These are phyloP conservation scores for Trachops cirrhosus DNA, from an alignment of 2,797 vertebrate species.

Conservation along the genomic window DNA sequence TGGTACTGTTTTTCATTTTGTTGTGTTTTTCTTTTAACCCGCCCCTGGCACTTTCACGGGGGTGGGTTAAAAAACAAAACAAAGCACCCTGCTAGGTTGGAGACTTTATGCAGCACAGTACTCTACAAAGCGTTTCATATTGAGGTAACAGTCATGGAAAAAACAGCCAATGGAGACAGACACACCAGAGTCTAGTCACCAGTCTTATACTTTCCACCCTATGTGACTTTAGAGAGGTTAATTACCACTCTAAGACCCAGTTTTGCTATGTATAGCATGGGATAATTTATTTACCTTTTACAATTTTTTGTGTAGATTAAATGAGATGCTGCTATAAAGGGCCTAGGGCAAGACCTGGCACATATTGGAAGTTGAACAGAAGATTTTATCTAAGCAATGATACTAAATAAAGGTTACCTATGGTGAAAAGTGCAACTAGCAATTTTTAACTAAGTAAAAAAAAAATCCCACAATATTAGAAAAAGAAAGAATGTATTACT, in stretches of 20 bases:
- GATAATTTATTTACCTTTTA: background rate
- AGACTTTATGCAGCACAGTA: background rate
- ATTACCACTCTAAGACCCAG: background rate
- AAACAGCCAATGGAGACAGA: background rate
- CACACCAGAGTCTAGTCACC: background rate
- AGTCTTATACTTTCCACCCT: background rate
- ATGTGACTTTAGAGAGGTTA: background rate
- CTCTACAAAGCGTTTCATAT: background rate
- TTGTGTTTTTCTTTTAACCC: background rate
- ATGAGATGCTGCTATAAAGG: background rate
- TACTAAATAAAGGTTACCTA: background rate
- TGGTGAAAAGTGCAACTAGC: background rate
- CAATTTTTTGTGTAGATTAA: background rate
- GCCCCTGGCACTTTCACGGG: background rate
- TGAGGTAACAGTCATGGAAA: background rate
- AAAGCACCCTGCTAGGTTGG: background rate
- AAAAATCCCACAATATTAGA: background rate
- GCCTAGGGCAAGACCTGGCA: background rate
- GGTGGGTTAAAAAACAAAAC: background rate
- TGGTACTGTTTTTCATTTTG: background rate
- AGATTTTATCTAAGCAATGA: background rate
- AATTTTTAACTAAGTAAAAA: constrained; percentile 19
- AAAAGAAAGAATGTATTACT: background rate
- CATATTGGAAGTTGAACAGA: background rate
- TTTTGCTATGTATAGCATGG: background rate